Percentiles rank a stretch among this genome's conserved stretches.
phyloP scores from a whole-genome alignment of 2,888 invertebrate genomes.

The Dicranocentrus wangi region DNA sequence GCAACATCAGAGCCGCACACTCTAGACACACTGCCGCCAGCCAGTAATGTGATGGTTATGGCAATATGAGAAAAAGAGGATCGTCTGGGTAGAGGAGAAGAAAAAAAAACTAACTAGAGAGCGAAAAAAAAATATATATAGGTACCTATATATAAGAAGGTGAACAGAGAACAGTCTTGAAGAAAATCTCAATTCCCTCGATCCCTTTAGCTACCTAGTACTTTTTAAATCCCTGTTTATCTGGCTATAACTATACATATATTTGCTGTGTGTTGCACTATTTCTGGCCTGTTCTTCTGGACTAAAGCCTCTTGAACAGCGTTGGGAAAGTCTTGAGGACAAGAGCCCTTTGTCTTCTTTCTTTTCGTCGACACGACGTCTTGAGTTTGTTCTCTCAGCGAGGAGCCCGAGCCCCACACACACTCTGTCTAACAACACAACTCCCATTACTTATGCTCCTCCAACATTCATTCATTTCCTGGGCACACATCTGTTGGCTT shows the following conservation, averaged over 20 bases:
- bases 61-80: conserved; percentile 4
- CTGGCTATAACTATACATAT: conserved; percentile 24
- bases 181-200: conserved; percentile 50
- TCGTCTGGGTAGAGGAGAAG: conserved; percentile 3
- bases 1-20: conserved; percentile 15
- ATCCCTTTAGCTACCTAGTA: conserved; percentile 35
- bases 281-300: conserved; percentile 5
- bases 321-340: conserved; percentile 48
- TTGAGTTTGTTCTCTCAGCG: conserved; percentile 25
- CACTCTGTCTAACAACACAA: conserved; percentile 10
- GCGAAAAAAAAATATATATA: conserved; percentile 18
- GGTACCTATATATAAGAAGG: too few species aligned
- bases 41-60: conserved; percentile 13
- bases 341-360: conserved; percentile 56
- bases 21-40: not conserved
- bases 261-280: not conserved
- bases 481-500: conserved; percentile 44
- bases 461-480: conserved; percentile 39
- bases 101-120: not conserved
- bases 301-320: conserved; percentile 37
- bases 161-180: conserved; percentile 40
- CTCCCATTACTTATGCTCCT: conserved; percentile 23
- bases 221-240: conserved; percentile 56
- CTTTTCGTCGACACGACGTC: conserved; percentile 48
- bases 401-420: conserved; percentile 26